Base-by-base conservation (phyloP, 2,888 invertebrate genomes). In the Desoria tigrina region DNA sequence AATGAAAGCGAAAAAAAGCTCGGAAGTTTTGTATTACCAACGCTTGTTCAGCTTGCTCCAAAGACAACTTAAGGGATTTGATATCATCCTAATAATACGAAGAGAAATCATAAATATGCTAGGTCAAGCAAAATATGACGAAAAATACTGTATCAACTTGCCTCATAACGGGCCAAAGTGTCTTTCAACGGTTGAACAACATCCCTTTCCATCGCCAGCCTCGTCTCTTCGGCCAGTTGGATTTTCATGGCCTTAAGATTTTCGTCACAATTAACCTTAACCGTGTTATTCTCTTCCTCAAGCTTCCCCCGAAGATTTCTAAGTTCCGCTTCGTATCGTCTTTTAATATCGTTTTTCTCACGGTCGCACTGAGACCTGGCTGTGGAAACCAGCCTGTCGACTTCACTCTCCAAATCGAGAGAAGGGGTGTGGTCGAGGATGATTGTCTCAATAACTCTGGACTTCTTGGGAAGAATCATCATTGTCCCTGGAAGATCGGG, bases 361-460 rank as follows among this genome's bases (percentile, higher is more conserved):
- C 21, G 2, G 7, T 58, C 49, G 28, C 42, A 45, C 16, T 58
- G 58, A 21, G 9, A 14, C 49, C 24, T 58, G 24, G 58, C 58
- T 2, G 45, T 24, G 18, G 14, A 14, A 4, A 58, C 58, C 6
- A 58, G 58, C 27, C 58, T 39, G 18, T 58, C 58, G 2, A 58
- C 58, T 28, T 58, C 58, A n/a, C 6, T 24, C 18, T 45, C 49
- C n/a, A 58, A 21, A 24, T 58, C 49, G 2, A 58, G 16, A 2
- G 49, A 37, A 2, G 58, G 58, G 6, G 58, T 27, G 45, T 49
- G 45, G 27, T 58, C 58, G 26, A 58, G 21, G n/a, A 42, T 27
- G 9, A 58, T 42, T n/a, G 26, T 58, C 42, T 58, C 58, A n/a
- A 27, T n/a, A 14, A 32, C 55, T 55, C 18, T 37, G 11, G 32